Evolutionary conservation across 2,113 vertebrate genomes (phyloP), one percentile per base, ranked within the genome.

Genomic region (Hydrochoerus hydrochaeris): DNA sequence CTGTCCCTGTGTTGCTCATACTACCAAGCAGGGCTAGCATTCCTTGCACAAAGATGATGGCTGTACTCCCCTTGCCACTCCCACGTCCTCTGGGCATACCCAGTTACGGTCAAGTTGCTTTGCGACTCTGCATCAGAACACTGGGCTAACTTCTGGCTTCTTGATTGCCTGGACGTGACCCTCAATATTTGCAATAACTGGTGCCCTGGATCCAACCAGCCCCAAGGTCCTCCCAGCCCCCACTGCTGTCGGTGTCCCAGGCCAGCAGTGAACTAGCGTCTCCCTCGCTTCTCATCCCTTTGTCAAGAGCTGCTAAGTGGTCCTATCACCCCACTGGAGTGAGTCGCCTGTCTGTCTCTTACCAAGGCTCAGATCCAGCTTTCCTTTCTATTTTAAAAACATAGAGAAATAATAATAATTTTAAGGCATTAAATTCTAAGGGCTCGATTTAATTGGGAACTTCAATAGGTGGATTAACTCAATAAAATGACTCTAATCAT

Each of bases 1-100:
- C 28, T 9, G 0, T n/a, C 16, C 44, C 0, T 63, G 58, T 0
- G 0, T 6, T 5, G 30, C 26, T 0, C 10, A 0, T 0, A 28
- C 4, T 5, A 4, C 4, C 16, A n/a, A n/a, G 44, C 44, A 2
- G 0, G 16, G 12, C 54, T 17, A 17, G 28, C 49, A 35, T 13
- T 10, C 46, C 35, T 32, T 57, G n/a, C 30, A 24, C 49, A 12
- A 11, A 65, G 57, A 6, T 26, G 8, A 22, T 44, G n/a, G 46
- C 13, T 32, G 6, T 1, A 14, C 49, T 12, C 14, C 60, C 54
- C 69, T 20, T 16, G 49, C 35, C 41, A 57, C 32, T 71, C 46
- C 0, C 22, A 5, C 11, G 22, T 12, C 57, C 44, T 44, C 5
- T 7, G 28, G 49, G 62, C 11, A 52, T 0, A 52, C 63, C 30